A percentile compares a stretch with the other conserved stretches of the same genome.
These are phyloP conservation scores for Galerucella nymphaeae DNA, from an alignment of 2,888 invertebrate genomes.

Conservation along the genomic window DNA sequence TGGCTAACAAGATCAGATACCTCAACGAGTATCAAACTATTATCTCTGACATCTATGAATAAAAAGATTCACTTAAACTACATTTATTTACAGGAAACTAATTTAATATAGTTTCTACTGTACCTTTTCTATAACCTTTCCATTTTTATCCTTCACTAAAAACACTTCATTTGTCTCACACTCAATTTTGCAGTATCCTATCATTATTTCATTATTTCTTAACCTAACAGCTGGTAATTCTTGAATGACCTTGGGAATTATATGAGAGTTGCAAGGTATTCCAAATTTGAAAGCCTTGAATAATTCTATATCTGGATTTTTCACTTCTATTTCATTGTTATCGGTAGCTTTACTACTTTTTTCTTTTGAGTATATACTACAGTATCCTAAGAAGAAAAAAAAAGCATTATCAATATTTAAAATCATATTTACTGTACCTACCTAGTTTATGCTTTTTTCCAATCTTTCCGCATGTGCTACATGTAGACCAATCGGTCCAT, in stretches of 20 bases:
- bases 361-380: conserved; percentile 57
- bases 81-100: too few species aligned
- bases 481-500: conserved; percentile 75
- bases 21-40: too few species aligned
- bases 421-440: too few species aligned
- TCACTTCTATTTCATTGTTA: not conserved
- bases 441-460: conserved; percentile 72
- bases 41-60: too few species aligned
- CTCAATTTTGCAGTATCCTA: conserved; percentile 68
- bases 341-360: not conserved
- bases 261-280: conserved; percentile 70
- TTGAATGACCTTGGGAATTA: conserved; percentile 65
- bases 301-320: conserved; percentile 54
- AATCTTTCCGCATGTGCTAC: conserved; percentile 71
- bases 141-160: conserved; percentile 67
- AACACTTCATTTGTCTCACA: conserved; percentile 67
- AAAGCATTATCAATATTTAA: not conserved
- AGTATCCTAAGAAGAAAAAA: conserved; percentile 68
- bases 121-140: conserved; percentile 67
- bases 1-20: too few species aligned
- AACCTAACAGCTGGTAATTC: conserved; percentile 61
- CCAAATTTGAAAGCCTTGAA: conserved; percentile 67
- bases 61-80: too few species aligned
- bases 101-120: not conserved
- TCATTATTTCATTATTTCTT: conserved; percentile 69